These are phyloP conservation scores for Apistogramma diplotaenia DNA, from an alignment of 2,113 vertebrate genomes.

Conservation along the genomic window DNA sequence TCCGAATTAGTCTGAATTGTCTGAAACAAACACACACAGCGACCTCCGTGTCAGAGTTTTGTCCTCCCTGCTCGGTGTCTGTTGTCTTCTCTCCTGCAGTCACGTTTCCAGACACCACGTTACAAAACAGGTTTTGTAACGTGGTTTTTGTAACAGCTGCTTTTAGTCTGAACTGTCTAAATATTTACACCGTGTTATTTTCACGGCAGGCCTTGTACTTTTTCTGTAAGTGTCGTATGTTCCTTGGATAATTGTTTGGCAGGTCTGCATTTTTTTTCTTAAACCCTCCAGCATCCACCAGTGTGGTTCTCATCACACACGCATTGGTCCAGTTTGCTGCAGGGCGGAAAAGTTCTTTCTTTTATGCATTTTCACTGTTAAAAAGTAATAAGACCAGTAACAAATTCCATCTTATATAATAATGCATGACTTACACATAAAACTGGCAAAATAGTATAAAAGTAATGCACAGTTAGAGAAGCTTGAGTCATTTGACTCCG, in stretches of 20 bases:
- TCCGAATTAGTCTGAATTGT: not conserved
- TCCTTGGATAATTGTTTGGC: not conserved
- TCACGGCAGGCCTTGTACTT: not conserved
- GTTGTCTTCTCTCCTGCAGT: not conserved
- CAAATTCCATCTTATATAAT: not conserved
- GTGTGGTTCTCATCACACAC: no score
- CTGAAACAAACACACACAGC: not conserved
- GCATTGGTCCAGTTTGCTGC: no score
- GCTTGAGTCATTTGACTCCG: not conserved
- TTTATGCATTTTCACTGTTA: not conserved
- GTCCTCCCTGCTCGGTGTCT: not conserved
- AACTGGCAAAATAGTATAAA: not conserved
- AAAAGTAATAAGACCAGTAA: not conserved
- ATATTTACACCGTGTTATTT: not conserved
- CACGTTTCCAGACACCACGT: conserved; percentile 50
- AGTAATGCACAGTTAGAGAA: not conserved
- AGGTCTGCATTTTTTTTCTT: not conserved
- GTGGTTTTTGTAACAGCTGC: conserved; percentile 1
- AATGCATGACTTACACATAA: not conserved
- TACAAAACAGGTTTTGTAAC: conserved; percentile 60
- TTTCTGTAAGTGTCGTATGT: not conserved
- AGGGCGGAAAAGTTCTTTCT: no score
- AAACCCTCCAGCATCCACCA: no score
- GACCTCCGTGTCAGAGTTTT: not conserved
- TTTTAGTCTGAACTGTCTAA: not conserved